phyloP scores from a whole-genome alignment of 2,113 vertebrate species.

The Platysternon megacephalum region DNA sequence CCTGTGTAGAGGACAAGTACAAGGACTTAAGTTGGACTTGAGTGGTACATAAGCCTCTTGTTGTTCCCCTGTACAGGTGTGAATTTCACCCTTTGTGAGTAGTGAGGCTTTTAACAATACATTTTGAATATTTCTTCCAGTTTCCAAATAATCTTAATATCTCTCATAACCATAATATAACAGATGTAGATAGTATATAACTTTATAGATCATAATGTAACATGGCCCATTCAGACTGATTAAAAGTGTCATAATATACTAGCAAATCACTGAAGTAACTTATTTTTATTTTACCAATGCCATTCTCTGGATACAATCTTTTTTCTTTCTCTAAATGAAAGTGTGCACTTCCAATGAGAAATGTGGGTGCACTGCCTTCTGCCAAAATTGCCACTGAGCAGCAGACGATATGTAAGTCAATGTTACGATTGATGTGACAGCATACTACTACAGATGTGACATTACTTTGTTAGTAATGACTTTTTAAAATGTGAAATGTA shows the following conservation, averaged over 20 bases:
- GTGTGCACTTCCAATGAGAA: not conserved
- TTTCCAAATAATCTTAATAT: not conserved
- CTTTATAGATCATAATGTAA: not conserved
- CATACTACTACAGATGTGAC: not conserved
- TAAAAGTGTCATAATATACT: not conserved
- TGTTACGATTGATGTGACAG: not conserved
- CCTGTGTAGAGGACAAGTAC: not conserved
- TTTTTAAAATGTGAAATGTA: not conserved
- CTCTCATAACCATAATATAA: not conserved
- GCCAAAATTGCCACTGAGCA: not conserved
- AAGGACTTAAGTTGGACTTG: not conserved
- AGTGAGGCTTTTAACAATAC: not conserved
- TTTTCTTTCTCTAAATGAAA: not conserved
- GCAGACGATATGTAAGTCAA: not conserved
- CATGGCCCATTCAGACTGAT: not conserved
- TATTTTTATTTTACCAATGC: not conserved
- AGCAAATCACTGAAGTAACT: not conserved
- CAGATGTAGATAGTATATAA: not conserved
- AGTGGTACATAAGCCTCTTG: not conserved
- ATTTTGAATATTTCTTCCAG: not conserved
- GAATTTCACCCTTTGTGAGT: not conserved
- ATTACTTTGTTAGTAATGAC: slow-evolving; percentile 21
- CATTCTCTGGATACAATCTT: not conserved
- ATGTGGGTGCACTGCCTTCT: not conserved
- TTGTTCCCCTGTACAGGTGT: not conserved